Conservation (phyloP, 2,888 invertebrate species). For the Cataglyphis livida region DNA sequence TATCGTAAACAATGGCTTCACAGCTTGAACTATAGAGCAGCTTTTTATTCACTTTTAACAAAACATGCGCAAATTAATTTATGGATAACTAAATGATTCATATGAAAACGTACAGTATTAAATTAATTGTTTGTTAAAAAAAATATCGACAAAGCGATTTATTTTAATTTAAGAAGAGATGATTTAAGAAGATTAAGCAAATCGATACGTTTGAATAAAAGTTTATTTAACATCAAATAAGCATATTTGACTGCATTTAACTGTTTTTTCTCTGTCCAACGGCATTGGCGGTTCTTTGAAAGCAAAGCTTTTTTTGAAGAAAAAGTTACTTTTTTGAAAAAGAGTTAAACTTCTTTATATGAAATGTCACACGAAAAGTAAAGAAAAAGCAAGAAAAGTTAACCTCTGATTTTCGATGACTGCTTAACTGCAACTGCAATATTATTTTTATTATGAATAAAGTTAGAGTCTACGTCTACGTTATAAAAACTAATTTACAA, state of each 20-base stretch:
- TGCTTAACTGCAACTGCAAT: neutral
- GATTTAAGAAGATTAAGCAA: neutral
- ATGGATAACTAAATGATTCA: neutral
- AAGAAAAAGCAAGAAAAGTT: neutral
- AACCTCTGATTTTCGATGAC: conserved; percentile 35
- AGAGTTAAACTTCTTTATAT: conserved; percentile 17
- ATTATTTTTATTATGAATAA: conserved; percentile 17
- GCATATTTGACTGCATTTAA: neutral
- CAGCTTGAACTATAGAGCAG: conserved; percentile 10
- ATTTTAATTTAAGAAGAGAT: conserved; percentile 20
- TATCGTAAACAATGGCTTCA: conserved; percentile 52
- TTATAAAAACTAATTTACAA: neutral
- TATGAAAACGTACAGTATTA: conserved; percentile 8
- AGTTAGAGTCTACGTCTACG: neutral
- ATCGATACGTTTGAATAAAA: neutral
- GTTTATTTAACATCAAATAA: neutral
- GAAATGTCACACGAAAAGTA: neutral
- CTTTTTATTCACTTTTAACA: conserved; percentile 25
- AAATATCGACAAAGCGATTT: conserved; percentile 16
- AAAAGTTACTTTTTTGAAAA: conserved; percentile 18
- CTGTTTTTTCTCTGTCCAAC: neutral
- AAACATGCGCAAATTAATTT: conserved; percentile 32
- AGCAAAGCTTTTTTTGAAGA: neutral
- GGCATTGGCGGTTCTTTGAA: conserved; percentile 4
- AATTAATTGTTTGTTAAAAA: neutral